Evolutionary conservation across 2,797 vertebrate genomes (phyloP), one percentile per base, ranked within the genome.

Genomic region (Anolis apletophallus): DNA sequence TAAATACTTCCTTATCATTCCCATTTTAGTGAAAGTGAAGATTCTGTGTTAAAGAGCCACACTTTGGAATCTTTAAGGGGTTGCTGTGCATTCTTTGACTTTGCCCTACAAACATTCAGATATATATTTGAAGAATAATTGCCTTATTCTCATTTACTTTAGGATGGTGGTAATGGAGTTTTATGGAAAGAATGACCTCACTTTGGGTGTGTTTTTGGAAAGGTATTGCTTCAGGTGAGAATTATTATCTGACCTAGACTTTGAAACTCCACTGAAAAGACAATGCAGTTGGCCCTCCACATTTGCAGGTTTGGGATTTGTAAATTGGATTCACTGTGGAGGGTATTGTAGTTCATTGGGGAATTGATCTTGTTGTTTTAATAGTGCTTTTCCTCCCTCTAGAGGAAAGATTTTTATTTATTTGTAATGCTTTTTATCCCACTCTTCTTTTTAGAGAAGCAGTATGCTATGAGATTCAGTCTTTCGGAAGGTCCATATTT

Each of bases 131-230:
- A 91, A 5, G 54, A 55, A 55, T 46, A 29, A 79, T 69, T 46
- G 81, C 74, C 55, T 40, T 86, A 10, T 21, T 52, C 84, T 68
- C 50, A 57, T 77, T 84, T 95, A 46, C 77, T 94, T 91, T 92
- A 99, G 99, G 99, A 99, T 99, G 87, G 99, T 99, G 90, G 99
- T 98, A 0, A 99, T 99, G 99, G 99, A 99, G 90, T 99, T 99
- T 94, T 99, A 99, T 84, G 98, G 98, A 40, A 99, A 99, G 96
- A 99, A 99, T 87, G 99, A 99, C 91, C 96, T 99, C 85, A 99
- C 98, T 11, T 96, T 99, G 16, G 99, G 99, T 5, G 97, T 99
- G 69, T 99, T 99, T 96, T 93, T 99, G 94, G 99, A 99, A 95
- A 96, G 99, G 91, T 99, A 99, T 89, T 99, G 99, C 94, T 99